Conservation (phyloP, 2,888 invertebrate species). For the Euplexia lucipara region DNA sequence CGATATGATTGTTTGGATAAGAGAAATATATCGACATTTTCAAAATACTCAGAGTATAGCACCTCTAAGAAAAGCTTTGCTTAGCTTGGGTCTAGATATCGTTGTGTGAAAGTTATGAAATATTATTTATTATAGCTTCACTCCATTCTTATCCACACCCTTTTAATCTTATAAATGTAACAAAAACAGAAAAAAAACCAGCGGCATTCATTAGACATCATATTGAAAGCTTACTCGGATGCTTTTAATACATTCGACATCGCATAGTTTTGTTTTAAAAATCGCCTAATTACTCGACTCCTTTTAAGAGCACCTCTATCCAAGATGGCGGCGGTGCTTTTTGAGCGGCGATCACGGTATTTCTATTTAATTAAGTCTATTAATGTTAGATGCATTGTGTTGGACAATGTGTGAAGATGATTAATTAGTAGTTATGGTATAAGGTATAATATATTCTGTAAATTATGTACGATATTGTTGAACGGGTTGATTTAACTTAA, state of each 20-base stretch:
- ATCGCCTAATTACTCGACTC: slow-evolving; percentile 76
- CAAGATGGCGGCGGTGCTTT: slow-evolving; percentile 48
- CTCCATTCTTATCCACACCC: slow-evolving; percentile 65
- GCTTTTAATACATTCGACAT: slow-evolving; percentile 75
- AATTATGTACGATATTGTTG: slow-evolving; percentile 28
- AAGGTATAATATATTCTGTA: slow-evolving; percentile 34
- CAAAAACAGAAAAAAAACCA: slow-evolving; percentile 73
- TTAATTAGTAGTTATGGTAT: slow-evolving; percentile 50
- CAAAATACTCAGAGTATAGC: too few relatives aligned
- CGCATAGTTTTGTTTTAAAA: slow-evolving; percentile 79
- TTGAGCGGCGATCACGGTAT: slow-evolving; percentile 32
- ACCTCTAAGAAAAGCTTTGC: too few relatives aligned
- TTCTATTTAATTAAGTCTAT: slow-evolving; percentile 66
- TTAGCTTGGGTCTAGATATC: too few relatives aligned
- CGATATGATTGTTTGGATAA: too few relatives aligned
- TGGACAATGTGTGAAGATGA: slow-evolving; percentile 50
- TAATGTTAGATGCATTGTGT: slow-evolving; percentile 56
- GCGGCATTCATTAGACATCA: slow-evolving; percentile 85
- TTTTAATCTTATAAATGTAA: slow-evolving; percentile 49
- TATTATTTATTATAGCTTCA: too few relatives aligned
- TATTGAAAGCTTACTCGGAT: slow-evolving; percentile 83
- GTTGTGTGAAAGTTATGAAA: too few relatives aligned
- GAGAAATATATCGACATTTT: too few relatives aligned
- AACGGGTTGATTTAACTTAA: too few relatives aligned
- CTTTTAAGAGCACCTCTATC: slow-evolving; percentile 63